A percentile compares a stretch with the other conserved stretches of the same genome.
Conservation (phyloP, 2,888 invertebrate species). For the Plemyria rubiginata region DNA sequence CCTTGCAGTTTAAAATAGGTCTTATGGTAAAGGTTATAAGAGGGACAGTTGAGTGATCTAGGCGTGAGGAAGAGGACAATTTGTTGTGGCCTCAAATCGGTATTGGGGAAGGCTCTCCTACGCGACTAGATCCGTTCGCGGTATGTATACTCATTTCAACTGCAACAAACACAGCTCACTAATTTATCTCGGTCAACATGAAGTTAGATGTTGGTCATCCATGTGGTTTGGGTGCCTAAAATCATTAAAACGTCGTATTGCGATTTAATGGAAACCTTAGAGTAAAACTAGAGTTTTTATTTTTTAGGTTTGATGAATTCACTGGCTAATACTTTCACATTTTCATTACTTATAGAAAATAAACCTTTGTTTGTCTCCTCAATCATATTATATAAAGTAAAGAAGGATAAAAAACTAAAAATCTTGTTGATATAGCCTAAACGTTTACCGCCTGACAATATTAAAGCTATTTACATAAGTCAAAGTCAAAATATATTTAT, state of each 20-base stretch:
- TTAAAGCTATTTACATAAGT: not conserved
- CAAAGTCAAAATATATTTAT: no score
- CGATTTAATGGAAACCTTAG: no score
- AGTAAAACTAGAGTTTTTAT: no score
- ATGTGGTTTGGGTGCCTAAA: no score
- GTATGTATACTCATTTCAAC: slow-evolving; percentile 44
- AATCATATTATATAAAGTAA: no score
- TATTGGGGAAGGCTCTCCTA: slow-evolving; percentile 79
- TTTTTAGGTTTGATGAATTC: no score
- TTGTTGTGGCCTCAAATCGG: slow-evolving; percentile 82
- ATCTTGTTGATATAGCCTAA: no score
- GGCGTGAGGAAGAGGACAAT: slow-evolving; percentile 78
- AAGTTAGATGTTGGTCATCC: not conserved
- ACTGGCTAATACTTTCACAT: no score
- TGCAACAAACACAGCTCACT: slow-evolving; percentile 1
- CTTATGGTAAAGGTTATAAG: slow-evolving; percentile 65
- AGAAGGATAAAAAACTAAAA: no score
- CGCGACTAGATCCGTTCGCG: slow-evolving; percentile 63
- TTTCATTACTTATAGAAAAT: no score
- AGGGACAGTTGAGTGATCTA: slow-evolving; percentile 63
- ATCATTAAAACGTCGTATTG: no score
- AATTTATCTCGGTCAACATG: not conserved
- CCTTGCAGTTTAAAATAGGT: slow-evolving; percentile 62
- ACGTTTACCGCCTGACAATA: not conserved
- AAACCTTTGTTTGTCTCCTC: no score